Percentiles rank a stretch among this genome's conserved stretches.
phyloP scores from a whole-genome alignment of 2,888 invertebrate genomes.

The Drosophila monieri region DNA sequence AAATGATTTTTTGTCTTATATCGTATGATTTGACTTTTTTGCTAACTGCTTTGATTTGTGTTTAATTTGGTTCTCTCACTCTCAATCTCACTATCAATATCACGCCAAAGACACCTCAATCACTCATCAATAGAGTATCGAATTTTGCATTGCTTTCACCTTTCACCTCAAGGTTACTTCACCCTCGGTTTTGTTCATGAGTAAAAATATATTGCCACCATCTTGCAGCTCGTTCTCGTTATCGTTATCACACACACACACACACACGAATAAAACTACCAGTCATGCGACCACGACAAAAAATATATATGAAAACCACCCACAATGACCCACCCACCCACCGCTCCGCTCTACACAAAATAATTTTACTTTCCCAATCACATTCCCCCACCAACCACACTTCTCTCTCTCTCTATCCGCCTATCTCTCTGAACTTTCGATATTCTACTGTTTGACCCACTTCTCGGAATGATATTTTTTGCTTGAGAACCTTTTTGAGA shows the following conservation, averaged over 20 bases:
- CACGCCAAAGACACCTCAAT: constrained; percentile 27
- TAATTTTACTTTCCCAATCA: constrained; percentile 34
- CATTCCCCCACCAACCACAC: constrained; percentile 6
- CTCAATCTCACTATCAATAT: constrained; percentile 30
- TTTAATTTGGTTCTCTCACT: constrained; percentile 54
- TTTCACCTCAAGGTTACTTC: constrained; percentile 23
- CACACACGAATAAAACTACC: constrained; percentile 13
- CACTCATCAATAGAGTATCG: constrained; percentile 37
- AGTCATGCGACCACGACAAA: constrained; percentile 34
- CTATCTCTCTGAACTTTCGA: constrained; percentile 24
- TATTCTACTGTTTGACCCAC: constrained; percentile 79
- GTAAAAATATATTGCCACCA: constrained; percentile 27
- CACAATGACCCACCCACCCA: constrained; percentile 28
- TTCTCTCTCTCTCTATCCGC: neutral
- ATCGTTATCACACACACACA: constrained; percentile 41
- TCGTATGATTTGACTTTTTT: constrained; percentile 66
- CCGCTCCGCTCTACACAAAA: constrained; percentile 8
- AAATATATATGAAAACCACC: constrained; percentile 10
- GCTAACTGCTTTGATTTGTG: constrained; percentile 64
- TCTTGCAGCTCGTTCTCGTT: constrained; percentile 39
- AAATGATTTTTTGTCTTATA: constrained; percentile 64
- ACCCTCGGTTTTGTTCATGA: constrained; percentile 43
- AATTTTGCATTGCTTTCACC: constrained; percentile 47
- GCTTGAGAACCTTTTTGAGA: constrained; percentile 75
- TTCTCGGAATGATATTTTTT: constrained; percentile 84